Percentiles rank a stretch among this genome's conserved stretches.
These are phyloP conservation scores for Calephelis virginiensis DNA, from an alignment of 1,140 invertebrate species.

Conservation along the genomic window DNA sequence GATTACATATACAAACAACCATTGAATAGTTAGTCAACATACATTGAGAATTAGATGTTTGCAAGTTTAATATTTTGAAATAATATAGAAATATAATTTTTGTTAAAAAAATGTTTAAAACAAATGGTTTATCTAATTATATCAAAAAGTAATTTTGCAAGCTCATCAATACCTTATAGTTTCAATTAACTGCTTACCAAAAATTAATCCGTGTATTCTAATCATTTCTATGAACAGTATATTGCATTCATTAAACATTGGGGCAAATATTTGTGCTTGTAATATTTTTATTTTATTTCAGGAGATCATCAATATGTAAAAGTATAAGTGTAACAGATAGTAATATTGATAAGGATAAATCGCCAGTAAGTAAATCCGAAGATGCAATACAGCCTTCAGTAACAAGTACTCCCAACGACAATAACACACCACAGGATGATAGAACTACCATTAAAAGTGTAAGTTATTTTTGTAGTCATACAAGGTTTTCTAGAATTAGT, in stretches of 20 bases:
- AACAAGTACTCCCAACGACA: constrained; percentile 30
- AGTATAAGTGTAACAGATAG: constrained; percentile 49
- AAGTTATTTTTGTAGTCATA: constrained; percentile 25
- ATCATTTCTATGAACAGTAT: too few species aligned
- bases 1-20: constrained; percentile 30
- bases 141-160: constrained; percentile 17
- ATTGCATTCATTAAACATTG: background rate
- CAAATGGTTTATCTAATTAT: background rate
- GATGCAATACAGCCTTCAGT: constrained; percentile 21
- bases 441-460: constrained; percentile 62
- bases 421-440: constrained; percentile 46
- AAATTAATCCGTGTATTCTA: background rate
- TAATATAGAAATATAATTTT: background rate
- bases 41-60: background rate
- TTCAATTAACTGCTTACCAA: background rate
- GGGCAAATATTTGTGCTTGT: background rate
- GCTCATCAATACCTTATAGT: background rate
- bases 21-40: constrained; percentile 10
- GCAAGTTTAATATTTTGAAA: background rate
- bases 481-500: too few species aligned
- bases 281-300: constrained; percentile 33
- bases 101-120: background rate
- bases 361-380: constrained; percentile 30
- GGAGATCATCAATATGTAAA: constrained; percentile 62
- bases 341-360: constrained; percentile 47